phyloP scores from a whole-genome alignment of 2,888 invertebrate genomes.

The Drosophila limbata region DNA sequence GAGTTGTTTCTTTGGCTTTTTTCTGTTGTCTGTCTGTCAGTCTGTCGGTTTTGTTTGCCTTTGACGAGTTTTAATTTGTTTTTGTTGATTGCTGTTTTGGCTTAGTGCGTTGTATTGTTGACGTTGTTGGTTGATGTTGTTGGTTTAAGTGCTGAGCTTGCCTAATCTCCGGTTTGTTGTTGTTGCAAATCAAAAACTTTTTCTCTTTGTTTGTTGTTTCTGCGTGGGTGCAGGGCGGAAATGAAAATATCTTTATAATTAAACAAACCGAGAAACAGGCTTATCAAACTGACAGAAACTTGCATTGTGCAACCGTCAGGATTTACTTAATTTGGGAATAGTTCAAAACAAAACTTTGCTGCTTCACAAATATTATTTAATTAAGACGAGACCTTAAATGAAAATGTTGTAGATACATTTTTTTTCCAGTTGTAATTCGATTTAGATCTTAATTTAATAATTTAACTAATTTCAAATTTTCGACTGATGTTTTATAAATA shows the following conservation, averaged over 20 bases:
- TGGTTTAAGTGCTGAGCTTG: conserved; percentile 36
- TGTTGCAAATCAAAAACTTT: conserved; percentile 35
- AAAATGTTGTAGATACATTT: background rate
- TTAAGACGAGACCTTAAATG: background rate
- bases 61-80: conserved; percentile 52
- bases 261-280: conserved; percentile 2
- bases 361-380: background rate
- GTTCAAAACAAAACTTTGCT: background rate
- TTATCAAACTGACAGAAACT: conserved; percentile 2
- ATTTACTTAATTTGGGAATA: conserved; percentile 3
- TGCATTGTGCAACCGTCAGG: conserved; percentile 12
- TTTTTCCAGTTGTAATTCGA: no score
- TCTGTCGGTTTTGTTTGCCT: conserved; percentile 36
- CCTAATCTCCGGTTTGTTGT: conserved; percentile 33
- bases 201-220: conserved; percentile 11
- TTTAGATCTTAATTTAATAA: no score
- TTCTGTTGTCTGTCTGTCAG: conserved; percentile 18
- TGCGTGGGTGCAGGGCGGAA: conserved; percentile 18
- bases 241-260: conserved; percentile 23
- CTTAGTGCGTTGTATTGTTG: conserved; percentile 25
- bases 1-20: conserved; percentile 6
- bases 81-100: conserved; percentile 52
- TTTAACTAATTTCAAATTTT: no score
- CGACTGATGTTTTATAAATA: no score
- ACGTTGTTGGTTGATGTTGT: conserved; percentile 16